Conservation (phyloP, 2,797 vertebrate genomes). For the Coregonus ussuriensis region DNA sequence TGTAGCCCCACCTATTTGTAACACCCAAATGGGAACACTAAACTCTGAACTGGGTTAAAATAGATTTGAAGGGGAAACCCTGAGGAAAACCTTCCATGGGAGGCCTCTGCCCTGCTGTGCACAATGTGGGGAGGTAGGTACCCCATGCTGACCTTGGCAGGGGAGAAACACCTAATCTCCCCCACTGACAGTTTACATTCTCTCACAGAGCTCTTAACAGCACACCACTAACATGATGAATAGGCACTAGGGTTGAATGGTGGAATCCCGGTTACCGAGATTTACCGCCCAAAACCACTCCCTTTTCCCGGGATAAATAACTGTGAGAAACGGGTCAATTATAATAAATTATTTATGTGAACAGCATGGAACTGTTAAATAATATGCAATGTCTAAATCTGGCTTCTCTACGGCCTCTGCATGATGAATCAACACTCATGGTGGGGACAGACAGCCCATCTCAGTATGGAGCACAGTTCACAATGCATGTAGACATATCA, state of each 20-base stretch:
- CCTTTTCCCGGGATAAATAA: too few species aligned
- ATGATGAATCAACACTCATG: too few species aligned
- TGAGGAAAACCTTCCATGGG: conserved; percentile 11
- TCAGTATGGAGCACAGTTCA: too few species aligned
- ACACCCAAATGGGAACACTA: neutral
- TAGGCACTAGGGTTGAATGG: neutral
- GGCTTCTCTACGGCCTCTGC: too few species aligned
- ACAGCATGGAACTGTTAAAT: too few species aligned
- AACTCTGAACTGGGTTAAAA: neutral
- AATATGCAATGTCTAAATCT: too few species aligned
- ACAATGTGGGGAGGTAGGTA: conserved; percentile 22
- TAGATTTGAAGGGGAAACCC: neutral
- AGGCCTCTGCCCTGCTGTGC: conserved; percentile 4
- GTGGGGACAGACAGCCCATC: too few species aligned
- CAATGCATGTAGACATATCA: too few species aligned
- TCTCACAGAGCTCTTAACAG: conserved; percentile 34
- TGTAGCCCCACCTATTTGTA: neutral
- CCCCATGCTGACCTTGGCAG: conserved; percentile 38
- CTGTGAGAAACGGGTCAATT: too few species aligned
- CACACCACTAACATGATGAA: neutral
- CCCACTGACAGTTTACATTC: conserved; percentile 49
- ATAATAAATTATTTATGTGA: too few species aligned
- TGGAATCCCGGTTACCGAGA: too few species aligned
- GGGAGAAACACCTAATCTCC: conserved; percentile 49
- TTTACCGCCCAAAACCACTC: too few species aligned